These are phyloP conservation scores for Holcopasites calliopsidis DNA, from an alignment of 1,140 invertebrate species.

Conservation along the genomic window DNA sequence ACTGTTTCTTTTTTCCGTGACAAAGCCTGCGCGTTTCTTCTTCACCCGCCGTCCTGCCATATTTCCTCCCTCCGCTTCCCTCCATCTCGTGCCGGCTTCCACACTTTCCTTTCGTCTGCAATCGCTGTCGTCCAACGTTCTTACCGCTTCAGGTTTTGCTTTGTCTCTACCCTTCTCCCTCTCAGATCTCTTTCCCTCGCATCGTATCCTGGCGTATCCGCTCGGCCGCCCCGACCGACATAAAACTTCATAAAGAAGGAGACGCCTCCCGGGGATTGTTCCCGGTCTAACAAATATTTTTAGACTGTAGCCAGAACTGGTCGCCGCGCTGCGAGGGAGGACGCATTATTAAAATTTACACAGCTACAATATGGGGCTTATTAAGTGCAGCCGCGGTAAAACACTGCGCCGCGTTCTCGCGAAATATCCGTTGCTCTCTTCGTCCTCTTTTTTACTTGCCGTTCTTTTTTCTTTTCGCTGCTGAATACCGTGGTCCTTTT, in stretches of 20 bases:
- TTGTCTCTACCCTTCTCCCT: slow-evolving; percentile 10
- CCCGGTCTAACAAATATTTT: slow-evolving; percentile 61
- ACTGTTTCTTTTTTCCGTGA: too few relatives aligned
- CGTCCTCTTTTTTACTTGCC: not conserved
- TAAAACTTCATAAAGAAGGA: slow-evolving; percentile 65
- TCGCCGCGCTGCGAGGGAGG: slow-evolving; percentile 19
- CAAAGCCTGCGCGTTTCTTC: too few relatives aligned
- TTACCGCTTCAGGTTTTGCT: slow-evolving; percentile 32
- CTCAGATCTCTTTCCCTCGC: slow-evolving; percentile 4
- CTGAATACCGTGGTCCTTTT: slow-evolving; percentile 1
- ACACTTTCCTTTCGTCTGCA: slow-evolving; percentile 2
- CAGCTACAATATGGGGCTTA: slow-evolving; percentile 36
- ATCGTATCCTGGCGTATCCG: slow-evolving; percentile 33
- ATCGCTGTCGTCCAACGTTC: slow-evolving; percentile 29
- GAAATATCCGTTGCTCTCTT: slow-evolving; percentile 23
- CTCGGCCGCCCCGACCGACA: slow-evolving; percentile 47
- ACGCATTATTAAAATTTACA: slow-evolving; percentile 60
- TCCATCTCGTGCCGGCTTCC: not conserved
- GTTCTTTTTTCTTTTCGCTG: not conserved
- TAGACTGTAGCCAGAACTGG: slow-evolving; percentile 44
- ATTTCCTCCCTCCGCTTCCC: slow-evolving; percentile 2
- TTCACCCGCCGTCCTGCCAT: not conserved
- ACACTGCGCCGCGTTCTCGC: not conserved
- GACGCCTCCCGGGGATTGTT: slow-evolving; percentile 50
- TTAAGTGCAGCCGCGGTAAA: slow-evolving; percentile 36